These are phyloP conservation scores for Ashinkailepas kermadecensis DNA, from an alignment of 2,888 invertebrate species.

Conservation along the genomic window DNA sequence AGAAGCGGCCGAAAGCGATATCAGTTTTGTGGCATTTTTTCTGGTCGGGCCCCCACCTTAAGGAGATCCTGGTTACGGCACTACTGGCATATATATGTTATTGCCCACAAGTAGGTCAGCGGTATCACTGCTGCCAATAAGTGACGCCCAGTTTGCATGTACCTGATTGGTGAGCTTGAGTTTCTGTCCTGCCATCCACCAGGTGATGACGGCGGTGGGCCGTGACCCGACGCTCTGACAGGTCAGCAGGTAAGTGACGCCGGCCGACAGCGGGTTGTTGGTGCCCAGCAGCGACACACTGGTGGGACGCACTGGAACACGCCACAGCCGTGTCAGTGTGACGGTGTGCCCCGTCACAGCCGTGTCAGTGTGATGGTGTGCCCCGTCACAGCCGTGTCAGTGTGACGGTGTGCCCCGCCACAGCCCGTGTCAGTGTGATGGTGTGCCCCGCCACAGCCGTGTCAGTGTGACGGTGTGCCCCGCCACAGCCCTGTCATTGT, in stretches of 20 bases:
- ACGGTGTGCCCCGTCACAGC: background rate
- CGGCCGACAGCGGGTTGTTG: constrained; percentile 30
- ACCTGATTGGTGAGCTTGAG: constrained; percentile 23
- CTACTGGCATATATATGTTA: too few species aligned
- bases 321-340: background rate
- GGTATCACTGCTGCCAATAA: too few species aligned
- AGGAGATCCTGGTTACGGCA: too few species aligned
- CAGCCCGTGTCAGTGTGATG: background rate
- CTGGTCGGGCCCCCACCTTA: too few species aligned
- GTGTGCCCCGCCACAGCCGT: background rate
- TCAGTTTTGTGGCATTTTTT: too few species aligned
- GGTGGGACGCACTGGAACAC: constrained; percentile 26
- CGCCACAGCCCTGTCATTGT: too few species aligned
- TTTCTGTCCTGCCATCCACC: constrained; percentile 28
- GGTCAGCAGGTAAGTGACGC: constrained; percentile 29
- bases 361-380: too few species aligned
- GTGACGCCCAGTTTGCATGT: too few species aligned
- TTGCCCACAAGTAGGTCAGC: too few species aligned
- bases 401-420: background rate
- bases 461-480: background rate
- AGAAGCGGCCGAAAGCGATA: too few species aligned
- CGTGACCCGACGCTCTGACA: constrained; percentile 30
- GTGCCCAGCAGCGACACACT: constrained; percentile 28
- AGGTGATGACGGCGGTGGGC: constrained; percentile 30
- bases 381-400: too few species aligned